phyloP scores from a whole-genome alignment of 2,113 vertebrate genomes.

The Irena cyanogastra region DNA sequence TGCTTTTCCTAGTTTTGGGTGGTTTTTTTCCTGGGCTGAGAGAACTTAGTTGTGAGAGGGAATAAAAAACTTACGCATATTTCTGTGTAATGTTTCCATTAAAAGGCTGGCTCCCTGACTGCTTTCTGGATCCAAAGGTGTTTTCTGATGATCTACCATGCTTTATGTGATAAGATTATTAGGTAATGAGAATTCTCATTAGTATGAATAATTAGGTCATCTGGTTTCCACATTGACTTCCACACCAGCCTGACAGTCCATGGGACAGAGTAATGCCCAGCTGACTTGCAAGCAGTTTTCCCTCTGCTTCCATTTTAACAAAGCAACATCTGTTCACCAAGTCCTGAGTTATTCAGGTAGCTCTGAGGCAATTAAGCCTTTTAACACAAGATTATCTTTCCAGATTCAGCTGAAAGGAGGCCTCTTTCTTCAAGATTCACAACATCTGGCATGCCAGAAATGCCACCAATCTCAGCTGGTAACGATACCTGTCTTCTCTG shows the following conservation, averaged over 20 bases:
- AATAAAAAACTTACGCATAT: neutral
- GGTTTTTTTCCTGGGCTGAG: neutral
- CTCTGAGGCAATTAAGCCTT: neutral
- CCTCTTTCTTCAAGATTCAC: neutral
- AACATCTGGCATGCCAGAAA: neutral
- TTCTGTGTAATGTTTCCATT: neutral
- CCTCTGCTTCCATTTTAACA: neutral
- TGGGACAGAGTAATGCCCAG: neutral
- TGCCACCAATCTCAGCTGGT: constrained; percentile 5
- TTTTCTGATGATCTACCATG: neutral
- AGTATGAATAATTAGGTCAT: neutral
- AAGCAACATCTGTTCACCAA: neutral
- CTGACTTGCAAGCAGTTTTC: neutral
- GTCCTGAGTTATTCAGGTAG: neutral
- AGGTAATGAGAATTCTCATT: neutral
- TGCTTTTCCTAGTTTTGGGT: neutral
- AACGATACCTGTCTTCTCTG: neutral
- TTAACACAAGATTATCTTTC: constrained; percentile 12
- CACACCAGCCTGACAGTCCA: neutral
- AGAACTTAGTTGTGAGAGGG: neutral
- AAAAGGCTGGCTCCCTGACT: neutral
- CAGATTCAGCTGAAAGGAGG: constrained; percentile 9
- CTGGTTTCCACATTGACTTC: neutral
- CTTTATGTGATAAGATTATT: neutral
- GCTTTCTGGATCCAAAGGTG: neutral